These are phyloP conservation scores for Siderastrea siderea DNA, from an alignment of 92 coral and sea anemone species.

Conservation along the genomic window DNA sequence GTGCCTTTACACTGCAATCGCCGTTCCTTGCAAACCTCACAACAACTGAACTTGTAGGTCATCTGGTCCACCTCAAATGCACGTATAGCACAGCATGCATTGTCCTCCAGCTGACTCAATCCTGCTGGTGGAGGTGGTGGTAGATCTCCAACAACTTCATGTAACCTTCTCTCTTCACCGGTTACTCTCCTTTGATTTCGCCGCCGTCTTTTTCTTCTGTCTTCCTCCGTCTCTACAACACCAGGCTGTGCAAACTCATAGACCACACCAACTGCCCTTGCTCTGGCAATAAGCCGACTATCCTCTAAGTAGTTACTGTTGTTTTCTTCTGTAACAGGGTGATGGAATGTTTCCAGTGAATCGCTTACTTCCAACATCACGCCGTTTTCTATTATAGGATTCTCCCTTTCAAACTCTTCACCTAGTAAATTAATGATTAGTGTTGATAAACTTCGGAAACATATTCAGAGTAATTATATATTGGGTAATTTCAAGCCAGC, in stretches of 20 bases:
- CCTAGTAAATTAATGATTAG: too few species aligned
- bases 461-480: too few species aligned
- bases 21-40: slow-evolving; percentile 31
- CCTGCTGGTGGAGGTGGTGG: slow-evolving; percentile 61
- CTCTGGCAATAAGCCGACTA: too few species aligned
- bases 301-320: too few species aligned
- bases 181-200: not conserved
- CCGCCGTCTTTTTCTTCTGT: not conserved
- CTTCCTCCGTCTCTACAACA: not conserved
- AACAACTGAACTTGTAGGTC: slow-evolving; percentile 31
- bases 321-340: too few species aligned
- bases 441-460: too few species aligned
- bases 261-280: not conserved
- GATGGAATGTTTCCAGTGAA: too few species aligned
- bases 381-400: too few species aligned
- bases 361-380: too few species aligned
- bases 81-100: slow-evolving; percentile 4
- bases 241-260: not conserved
- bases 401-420: too few species aligned
- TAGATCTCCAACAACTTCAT: slow-evolving; percentile 23
- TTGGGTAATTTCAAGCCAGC: too few species aligned
- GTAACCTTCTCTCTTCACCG: not conserved
- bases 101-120: not conserved
- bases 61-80: slow-evolving; percentile 57
- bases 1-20: not conserved